Conservation (phyloP, 2,888 invertebrate genomes). For the Schizotus pectinicornis region DNA sequence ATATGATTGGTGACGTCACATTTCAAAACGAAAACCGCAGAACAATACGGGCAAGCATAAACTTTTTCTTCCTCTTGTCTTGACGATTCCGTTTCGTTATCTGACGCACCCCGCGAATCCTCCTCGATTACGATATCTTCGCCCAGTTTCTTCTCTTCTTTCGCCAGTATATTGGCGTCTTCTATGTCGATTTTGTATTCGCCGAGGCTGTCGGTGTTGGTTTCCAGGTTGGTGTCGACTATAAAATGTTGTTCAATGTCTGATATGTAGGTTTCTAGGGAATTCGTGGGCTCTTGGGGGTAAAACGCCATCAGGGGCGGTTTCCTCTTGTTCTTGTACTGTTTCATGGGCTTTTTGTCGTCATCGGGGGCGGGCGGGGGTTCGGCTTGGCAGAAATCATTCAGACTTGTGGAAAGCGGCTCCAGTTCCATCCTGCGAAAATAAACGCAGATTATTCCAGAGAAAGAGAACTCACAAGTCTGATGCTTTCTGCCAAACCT, state of each 20-base stretch:
- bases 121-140: not conserved
- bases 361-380: conserved; percentile 5
- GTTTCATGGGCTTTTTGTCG: conserved; percentile 16
- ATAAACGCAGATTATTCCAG: conserved; percentile 6
- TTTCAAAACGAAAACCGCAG: conserved; percentile 43
- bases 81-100: conserved; percentile 8
- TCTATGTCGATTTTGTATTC: conserved; percentile 25
- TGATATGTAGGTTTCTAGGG: conserved; percentile 17
- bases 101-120: not conserved
- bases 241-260: conserved; percentile 27
- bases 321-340: conserved; percentile 21
- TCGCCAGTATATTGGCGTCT: conserved; percentile 4
- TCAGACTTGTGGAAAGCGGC: conserved; percentile 44
- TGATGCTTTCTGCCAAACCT: conserved; percentile 38
- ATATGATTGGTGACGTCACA: conserved; percentile 46
- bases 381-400: conserved; percentile 44
- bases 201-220: conserved; percentile 6
- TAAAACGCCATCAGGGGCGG: conserved; percentile 12
- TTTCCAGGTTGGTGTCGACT: conserved; percentile 8
- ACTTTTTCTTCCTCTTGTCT: not conserved
- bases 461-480: conserved; percentile 32
- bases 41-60: conserved; percentile 48
- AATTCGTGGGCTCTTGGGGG: conserved; percentile 3
- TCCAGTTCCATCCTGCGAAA: conserved; percentile 28
- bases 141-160: conserved; percentile 4